Percentiles rank a stretch among this genome's conserved stretches.
These are phyloP conservation scores for Diuraphis noxia DNA, from an alignment of 1,140 invertebrate genomes.

Conservation along the genomic window DNA sequence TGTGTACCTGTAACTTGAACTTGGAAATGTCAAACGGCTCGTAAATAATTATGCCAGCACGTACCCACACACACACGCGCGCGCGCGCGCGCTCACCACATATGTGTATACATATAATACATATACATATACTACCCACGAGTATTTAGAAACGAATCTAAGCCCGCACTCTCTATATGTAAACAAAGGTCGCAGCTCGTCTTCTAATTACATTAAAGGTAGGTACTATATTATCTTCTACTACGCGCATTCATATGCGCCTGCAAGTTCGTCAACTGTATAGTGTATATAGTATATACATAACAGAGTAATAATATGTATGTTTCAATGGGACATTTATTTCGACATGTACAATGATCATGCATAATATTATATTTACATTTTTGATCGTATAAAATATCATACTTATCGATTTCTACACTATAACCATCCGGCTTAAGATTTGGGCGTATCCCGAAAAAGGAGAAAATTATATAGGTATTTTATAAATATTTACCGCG, in stretches of 20 bases:
- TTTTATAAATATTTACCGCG: neutral
- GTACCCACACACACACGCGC: too few relatives aligned
- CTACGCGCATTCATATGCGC: neutral
- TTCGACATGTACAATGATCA: neutral
- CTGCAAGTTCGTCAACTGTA: neutral
- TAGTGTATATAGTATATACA: neutral
- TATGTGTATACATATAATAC: too few relatives aligned
- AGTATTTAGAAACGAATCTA: neutral
- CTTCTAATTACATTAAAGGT: neutral
- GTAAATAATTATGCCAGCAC: neutral
- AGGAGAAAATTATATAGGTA: too few relatives aligned
- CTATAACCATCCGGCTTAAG: neutral
- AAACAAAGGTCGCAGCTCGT: neutral
- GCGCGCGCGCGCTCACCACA: too few relatives aligned
- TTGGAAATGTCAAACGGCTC: neutral
- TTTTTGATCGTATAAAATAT: too few relatives aligned
- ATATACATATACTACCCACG: neutral
- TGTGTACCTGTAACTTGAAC: neutral
- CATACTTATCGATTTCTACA: neutral
- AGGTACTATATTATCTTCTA: too few relatives aligned
- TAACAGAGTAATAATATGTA: neutral
- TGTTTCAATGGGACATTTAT: neutral
- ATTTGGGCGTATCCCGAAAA: neutral
- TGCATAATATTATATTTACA: neutral
- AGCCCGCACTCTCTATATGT: neutral